A percentile compares a stretch with the other conserved stretches of the same genome.
These are phyloP conservation scores for Paramacrobiotus metropolitanus DNA, from an alignment of 1,140 invertebrate species.

Conservation along the genomic window DNA sequence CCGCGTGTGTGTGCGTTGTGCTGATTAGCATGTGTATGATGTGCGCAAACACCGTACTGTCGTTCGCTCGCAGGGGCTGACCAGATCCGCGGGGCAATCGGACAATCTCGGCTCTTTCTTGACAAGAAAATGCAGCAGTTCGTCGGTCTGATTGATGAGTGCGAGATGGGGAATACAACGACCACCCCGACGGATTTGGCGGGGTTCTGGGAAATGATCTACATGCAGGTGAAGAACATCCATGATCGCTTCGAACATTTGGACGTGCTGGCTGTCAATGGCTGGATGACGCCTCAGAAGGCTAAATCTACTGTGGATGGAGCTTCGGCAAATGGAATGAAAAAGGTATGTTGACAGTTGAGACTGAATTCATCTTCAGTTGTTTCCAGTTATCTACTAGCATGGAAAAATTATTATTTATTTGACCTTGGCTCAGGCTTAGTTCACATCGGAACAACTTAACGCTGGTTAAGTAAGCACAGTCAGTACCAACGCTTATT, in stretches of 20 bases:
- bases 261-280: neutral
- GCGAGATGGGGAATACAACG: neutral
- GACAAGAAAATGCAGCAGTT: neutral
- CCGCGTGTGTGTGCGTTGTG: no score
- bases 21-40: no score
- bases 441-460: neutral
- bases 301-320: neutral
- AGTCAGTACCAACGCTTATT: no score
- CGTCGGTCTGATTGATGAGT: neutral
- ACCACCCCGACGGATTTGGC: neutral
- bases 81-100: neutral
- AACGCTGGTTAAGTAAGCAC: neutral
- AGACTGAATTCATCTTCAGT: neutral
- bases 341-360: neutral
- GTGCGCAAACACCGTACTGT: no score
- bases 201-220: slow-evolving; percentile 2
- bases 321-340: no score
- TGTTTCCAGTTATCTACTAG: neutral
- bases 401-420: neutral
- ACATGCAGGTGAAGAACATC: neutral
- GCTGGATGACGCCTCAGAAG: neutral
- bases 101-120: neutral
- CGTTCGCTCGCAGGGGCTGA: neutral
- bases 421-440: neutral
- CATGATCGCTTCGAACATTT: neutral